Evolutionary conservation across 2,797 vertebrate species (phyloP).

Genomic region (Onychomys torridus): DNA sequence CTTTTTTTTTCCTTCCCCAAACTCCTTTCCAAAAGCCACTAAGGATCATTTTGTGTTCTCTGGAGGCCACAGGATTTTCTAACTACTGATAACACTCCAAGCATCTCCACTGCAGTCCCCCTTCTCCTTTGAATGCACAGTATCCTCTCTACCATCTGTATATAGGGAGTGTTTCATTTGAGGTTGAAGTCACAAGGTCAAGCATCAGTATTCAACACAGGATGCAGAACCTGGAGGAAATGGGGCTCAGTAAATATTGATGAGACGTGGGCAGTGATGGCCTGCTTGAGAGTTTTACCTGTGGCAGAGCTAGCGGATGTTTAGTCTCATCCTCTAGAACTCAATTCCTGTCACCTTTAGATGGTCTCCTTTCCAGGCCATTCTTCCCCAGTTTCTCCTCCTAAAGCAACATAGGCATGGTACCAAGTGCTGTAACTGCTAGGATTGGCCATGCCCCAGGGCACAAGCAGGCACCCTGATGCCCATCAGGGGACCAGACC

Average conservation of each 20-base stretch:
- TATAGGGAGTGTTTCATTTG: neutral
- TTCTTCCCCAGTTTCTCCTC: neutral
- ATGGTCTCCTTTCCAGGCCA: neutral
- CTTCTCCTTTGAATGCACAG: neutral
- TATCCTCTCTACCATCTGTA: neutral
- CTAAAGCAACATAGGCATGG: neutral
- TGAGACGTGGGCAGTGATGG: neutral
- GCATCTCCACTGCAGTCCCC: neutral
- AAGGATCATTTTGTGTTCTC: neutral
- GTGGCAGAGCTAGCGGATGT: neutral
- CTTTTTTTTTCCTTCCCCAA: neutral
- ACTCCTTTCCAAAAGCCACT: neutral
- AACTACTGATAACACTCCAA: neutral
- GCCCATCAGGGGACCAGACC: neutral
- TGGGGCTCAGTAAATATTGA: slow-evolving; percentile 8
- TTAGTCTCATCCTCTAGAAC: neutral
- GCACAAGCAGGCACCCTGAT: neutral
- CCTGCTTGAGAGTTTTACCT: neutral
- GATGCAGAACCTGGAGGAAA: neutral
- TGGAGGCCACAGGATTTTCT: neutral
- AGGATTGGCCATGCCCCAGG: neutral
- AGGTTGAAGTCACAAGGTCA: slow-evolving; percentile 1
- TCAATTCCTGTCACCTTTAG: neutral
- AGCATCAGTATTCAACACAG: neutral
- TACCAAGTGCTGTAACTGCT: neutral